Base-by-base conservation (phyloP, 2,797 vertebrate genomes). In the Nannoperca obscura region DNA sequence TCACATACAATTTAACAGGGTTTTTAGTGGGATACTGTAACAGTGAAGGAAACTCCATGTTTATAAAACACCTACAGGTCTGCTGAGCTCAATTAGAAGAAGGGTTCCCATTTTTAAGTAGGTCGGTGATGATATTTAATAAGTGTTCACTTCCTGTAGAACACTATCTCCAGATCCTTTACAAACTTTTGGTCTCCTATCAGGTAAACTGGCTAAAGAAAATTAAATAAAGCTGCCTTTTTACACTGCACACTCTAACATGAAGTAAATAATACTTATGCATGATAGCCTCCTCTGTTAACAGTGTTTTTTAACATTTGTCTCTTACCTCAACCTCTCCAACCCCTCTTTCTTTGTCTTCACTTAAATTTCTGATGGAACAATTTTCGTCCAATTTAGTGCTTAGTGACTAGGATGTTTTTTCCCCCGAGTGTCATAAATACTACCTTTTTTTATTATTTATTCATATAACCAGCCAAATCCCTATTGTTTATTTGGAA, bases 151-250 rank as follows among this genome's bases (percentile, higher is more conserved):
- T 61, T 20, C 65, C 38, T 57, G 15, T 57, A 36, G n/a, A 82
- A 60, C 47, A n/a, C 19, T 32, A 34, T 81, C 81, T 84, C 65
- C 60, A 78, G 79, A 83, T 90, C 57, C 47, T 88, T 82, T 72
- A 49, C 64, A 80, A 76, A 72, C 64, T 60, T 83, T 82, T 76
- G 32, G 67, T 82, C 34, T 86, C 69, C 12, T 78, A 66, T 90
- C 64, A 80, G 58, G 57, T 74, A 64, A 78, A 88, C 67, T 74
- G 30, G 55, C 62, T 57, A 42, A 70, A 65, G 38, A 81, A 74
- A 78, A 85, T 46, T 14, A 55, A 58, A 74, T 67, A 67, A 50
- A 49, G 30, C 44, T 73, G 50, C 50, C 47, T 80, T 68, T 78
- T 80, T 72, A 49, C 65, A 30, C 19, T 36, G 24, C 5, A 50